Base-by-base conservation (phyloP, 2,888 invertebrate species). In the Zaprionus lineosus region DNA sequence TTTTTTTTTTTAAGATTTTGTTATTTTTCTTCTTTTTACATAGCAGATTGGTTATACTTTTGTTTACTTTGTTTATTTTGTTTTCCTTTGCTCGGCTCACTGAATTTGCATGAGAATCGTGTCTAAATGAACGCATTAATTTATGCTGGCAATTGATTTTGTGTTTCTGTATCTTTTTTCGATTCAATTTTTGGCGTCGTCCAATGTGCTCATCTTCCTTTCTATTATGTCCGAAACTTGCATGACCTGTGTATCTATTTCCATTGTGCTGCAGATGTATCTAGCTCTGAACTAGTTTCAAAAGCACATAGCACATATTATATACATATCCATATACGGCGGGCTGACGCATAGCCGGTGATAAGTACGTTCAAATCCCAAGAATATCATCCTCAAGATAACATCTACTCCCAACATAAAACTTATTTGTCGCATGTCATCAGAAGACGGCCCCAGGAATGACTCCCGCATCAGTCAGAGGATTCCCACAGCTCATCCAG, bases 101-200 rank as follows among this genome's bases (percentile, higher is more conserved):
- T 66, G 43, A 71, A 86, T 82, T 82, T 82, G 85, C 86, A 82
- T 82, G 79, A 84, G 81, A 82, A 82, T 82, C 83, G 86, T 63
- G 67, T 84, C 86, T 69, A 86, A 82, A 86, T 73, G 61, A 75
- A 77, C 71, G 84, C 74, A 69, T 81, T 84, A 86, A 81, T 81
- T 81, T 73, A 86, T 86, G 78, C 68, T 64, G 63, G 63, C 81
- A 86, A 81, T 77, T 86, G 83, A 68, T 62, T 75, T 66, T 24
- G 51, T 40, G 21, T 41, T 16, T n/a, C n/a, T 65, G 57, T 40
- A 36, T 43, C 29, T 31, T 50, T 11, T 56, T 28, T 51, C 31
- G 47, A 21, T 28, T 14, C 40, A 18, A 24, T 24, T 8, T 24
- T 24, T 43, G n/a, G 47, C 41, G 51, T 34, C 31, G 41, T 44